Conservation (phyloP, 2,888 invertebrate genomes). For the Caenorhabditis macrosperma region DNA sequence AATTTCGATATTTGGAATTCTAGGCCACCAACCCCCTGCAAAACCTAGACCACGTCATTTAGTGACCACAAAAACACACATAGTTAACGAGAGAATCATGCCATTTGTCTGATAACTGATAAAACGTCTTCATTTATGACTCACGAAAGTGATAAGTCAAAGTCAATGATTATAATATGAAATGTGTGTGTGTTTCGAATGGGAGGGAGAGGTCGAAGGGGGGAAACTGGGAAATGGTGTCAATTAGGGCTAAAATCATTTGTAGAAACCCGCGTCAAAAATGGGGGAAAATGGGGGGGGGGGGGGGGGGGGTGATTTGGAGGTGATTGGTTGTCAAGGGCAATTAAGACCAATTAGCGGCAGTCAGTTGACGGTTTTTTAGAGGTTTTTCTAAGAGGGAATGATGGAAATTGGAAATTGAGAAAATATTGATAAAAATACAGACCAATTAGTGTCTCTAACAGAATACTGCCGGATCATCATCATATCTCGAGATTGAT, state of each 20-base stretch:
- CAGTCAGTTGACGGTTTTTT: no score
- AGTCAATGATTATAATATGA: not conserved
- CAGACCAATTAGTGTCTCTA: no score
- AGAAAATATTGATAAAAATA: no score
- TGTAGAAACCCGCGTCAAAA: constrained; percentile 5
- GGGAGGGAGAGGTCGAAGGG: no score
- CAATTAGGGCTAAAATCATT: not conserved
- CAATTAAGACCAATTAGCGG: no score
- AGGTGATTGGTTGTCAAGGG: no score
- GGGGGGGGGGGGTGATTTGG: not conserved
- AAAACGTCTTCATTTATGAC: constrained; percentile 43
- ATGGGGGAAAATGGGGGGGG: no score
- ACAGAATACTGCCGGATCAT: no score
- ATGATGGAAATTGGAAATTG: no score
- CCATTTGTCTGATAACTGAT: not conserved
- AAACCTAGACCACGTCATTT: not conserved
- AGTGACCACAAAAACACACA: constrained; percentile 26
- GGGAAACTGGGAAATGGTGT: not conserved
- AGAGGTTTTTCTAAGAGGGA: no score
- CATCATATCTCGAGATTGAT: no score
- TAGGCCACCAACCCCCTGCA: not conserved
- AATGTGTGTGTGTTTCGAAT: not conserved
- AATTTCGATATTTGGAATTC: no score
- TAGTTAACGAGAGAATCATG: constrained; percentile 16
- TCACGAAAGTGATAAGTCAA: constrained; percentile 33